Percentiles rank a stretch among this genome's conserved stretches.
These are phyloP conservation scores for Holothuria leucospilota DNA, from an alignment of 53 echinoderm and acorn worm genomes.

Conservation along the genomic window DNA sequence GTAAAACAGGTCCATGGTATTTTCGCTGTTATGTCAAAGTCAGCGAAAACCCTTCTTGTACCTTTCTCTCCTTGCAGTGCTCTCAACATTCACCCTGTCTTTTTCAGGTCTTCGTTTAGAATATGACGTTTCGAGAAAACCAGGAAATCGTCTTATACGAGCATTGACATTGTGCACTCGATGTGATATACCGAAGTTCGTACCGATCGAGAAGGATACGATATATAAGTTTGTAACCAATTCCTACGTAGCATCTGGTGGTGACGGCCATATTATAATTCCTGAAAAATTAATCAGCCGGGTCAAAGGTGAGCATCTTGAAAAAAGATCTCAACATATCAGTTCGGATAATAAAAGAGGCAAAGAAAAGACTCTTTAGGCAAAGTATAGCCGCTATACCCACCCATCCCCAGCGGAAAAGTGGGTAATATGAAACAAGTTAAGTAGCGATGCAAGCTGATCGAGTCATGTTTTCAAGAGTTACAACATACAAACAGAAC, in stretches of 20 bases:
- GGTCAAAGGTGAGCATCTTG: neutral
- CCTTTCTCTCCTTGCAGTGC: no score
- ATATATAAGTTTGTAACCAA: slow-evolving; percentile 9
- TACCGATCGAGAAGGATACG: slow-evolving; percentile 11
- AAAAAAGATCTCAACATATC: neutral
- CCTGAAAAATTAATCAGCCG: slow-evolving; percentile 3
- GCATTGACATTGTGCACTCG: slow-evolving; percentile 18
- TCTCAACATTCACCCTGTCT: neutral
- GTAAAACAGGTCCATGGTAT: no score
- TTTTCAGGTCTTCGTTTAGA: slow-evolving; percentile 21
- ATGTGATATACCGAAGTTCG: slow-evolving; percentile 33
- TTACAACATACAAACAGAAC: no score
- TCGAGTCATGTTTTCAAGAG: no score
- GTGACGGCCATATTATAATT: slow-evolving; percentile 33
- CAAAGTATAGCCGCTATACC: no score
- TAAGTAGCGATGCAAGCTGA: no score
- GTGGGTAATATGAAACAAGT: no score
- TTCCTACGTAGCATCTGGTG: slow-evolving; percentile 22
- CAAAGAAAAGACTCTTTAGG: no score
- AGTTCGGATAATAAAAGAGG: neutral
- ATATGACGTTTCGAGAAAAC: slow-evolving; percentile 30
- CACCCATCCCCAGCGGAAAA: no score
- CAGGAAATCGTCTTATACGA: slow-evolving; percentile 19
- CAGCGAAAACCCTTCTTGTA: no score
- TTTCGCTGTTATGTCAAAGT: no score